A percentile compares a stretch with the other conserved stretches of the same genome.
Conservation (phyloP, 2,888 invertebrate genomes). For the Athalia cordata region DNA sequence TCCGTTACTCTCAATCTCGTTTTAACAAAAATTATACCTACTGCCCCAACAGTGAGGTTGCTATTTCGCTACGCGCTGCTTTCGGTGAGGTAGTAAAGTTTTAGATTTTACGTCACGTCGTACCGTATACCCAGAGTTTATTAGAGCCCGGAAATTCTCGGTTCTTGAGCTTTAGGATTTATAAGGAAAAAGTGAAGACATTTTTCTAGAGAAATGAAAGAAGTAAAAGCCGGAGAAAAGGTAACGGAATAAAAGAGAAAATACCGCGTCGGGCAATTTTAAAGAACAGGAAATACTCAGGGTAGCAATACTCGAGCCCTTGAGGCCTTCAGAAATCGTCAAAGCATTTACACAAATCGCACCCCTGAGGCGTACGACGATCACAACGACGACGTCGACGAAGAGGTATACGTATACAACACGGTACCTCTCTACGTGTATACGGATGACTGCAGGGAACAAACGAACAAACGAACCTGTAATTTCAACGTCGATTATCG, state of each 20-base stretch:
- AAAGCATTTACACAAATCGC: conserved; percentile 17
- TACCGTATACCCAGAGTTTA: too few species aligned
- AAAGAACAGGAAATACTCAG: conserved; percentile 13
- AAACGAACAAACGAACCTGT: conserved; percentile 39
- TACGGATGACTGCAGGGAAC: conserved; percentile 22
- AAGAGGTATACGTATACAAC: background rate
- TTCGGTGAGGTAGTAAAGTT: too few species aligned
- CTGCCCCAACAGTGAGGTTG: background rate
- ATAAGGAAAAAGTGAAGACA: conserved; percentile 5
- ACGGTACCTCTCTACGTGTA: conserved; percentile 12
- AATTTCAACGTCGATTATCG: conserved; percentile 36
- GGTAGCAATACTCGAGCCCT: background rate
- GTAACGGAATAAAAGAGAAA: background rate
- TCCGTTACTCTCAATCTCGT: conserved; percentile 29
- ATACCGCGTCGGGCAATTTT: background rate
- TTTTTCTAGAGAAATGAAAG: background rate
- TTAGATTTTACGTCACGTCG: too few species aligned
- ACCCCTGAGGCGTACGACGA: background rate
- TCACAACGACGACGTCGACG: background rate
- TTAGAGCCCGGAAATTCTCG: too few species aligned
- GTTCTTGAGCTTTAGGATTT: too few species aligned
- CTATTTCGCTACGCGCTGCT: too few species aligned
- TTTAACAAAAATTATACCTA: conserved; percentile 7
- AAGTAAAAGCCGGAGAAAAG: background rate
- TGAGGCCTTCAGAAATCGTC: conserved; percentile 19